These are phyloP conservation scores for Batillaria attramentaria DNA, from an alignment of 1,140 invertebrate species.

Conservation along the genomic window DNA sequence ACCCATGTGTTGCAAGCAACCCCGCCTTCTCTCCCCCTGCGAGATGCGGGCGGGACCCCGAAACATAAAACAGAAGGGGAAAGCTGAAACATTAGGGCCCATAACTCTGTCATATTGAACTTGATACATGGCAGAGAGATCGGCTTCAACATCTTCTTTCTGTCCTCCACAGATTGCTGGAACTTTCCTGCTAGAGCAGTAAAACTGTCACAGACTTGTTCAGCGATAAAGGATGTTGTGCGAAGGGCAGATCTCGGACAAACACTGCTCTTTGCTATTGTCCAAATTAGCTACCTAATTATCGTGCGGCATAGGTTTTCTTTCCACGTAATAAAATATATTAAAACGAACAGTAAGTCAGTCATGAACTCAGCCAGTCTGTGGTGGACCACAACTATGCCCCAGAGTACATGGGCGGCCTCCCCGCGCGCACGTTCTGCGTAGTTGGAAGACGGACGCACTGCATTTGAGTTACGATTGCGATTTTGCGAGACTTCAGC, in stretches of 20 bases:
- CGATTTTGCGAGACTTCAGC: neutral
- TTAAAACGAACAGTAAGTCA: neutral
- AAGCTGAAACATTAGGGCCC: constrained; percentile 20
- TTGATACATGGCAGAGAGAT: constrained; percentile 21
- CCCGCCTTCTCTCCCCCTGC: constrained; percentile 5
- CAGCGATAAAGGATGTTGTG: too few species aligned
- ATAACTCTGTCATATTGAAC: constrained; percentile 32
- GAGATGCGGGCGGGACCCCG: constrained; percentile 4
- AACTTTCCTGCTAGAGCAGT: too few species aligned
- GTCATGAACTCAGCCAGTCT: neutral
- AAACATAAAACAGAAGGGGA: constrained; percentile 7
- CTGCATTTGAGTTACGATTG: too few species aligned
- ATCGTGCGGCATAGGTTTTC: too few species aligned
- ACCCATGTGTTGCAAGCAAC: constrained; percentile 4
- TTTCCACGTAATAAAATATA: too few species aligned
- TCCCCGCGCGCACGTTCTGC: neutral
- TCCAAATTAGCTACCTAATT: too few species aligned
- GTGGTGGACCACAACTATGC: neutral
- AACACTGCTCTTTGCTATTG: too few species aligned
- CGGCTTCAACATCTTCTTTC: too few species aligned
- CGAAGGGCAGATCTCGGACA: too few species aligned
- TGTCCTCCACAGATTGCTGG: too few species aligned
- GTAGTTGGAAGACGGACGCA: neutral
- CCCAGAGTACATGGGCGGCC: too few species aligned
- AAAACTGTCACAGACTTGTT: too few species aligned